Evolutionary conservation across 2,888 invertebrate species (phyloP).

Genomic region (Dasysyrphus albostriatus): DNA sequence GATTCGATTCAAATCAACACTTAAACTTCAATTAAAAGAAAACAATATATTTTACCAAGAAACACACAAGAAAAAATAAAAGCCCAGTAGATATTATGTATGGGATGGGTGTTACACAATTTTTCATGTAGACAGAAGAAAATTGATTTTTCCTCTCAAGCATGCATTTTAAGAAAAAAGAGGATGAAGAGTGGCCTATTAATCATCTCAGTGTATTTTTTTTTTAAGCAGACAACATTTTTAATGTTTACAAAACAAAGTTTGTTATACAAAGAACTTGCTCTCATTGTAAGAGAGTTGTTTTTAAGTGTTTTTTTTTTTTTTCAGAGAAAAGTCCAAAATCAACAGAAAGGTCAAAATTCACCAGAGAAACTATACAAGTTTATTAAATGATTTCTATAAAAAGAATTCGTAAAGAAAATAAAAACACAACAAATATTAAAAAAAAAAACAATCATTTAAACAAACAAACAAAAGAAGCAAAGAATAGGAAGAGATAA

Average conservation of each 20-base stretch:
- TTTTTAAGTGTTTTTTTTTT: not conserved
- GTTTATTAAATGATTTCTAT: slow-evolving; percentile 35
- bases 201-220: not conserved
- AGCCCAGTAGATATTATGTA: not conserved
- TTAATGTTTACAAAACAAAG: slow-evolving; percentile 53
- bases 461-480: slow-evolving; percentile 33
- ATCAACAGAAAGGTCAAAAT: slow-evolving; percentile 36
- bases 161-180: not conserved
- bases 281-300: not conserved
- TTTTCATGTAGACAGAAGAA: slow-evolving; percentile 22
- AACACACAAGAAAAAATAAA: not conserved
- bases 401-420: slow-evolving; percentile 45
- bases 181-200: not conserved
- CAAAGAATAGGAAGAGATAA: slow-evolving; percentile 22
- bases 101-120: slow-evolving; percentile 33
- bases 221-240: not conserved
- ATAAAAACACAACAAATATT: too few species aligned
- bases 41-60: not conserved
- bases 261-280: slow-evolving; percentile 22
- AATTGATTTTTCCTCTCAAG: slow-evolving; percentile 41
- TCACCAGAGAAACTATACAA: slow-evolving; percentile 16
- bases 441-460: slow-evolving; percentile 8
- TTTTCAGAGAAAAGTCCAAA: not conserved
- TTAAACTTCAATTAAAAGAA: too few species aligned
- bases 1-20: too few species aligned